Percentiles rank a stretch among this genome's conserved stretches.
phyloP scores from a whole-genome alignment of 2,888 invertebrate species.

The Drosophila formosana region DNA sequence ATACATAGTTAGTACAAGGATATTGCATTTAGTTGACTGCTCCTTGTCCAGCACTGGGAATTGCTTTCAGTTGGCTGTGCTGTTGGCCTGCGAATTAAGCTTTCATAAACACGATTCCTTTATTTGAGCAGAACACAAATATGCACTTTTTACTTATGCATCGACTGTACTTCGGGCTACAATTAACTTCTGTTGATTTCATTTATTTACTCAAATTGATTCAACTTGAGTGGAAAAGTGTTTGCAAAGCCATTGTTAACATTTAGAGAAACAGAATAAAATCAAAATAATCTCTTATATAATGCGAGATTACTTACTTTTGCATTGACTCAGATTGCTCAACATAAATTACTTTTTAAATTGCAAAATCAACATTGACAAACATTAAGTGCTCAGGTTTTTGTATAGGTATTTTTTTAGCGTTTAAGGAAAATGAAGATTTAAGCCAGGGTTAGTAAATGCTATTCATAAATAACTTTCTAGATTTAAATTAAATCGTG shows the following conservation, averaged over 20 bases:
- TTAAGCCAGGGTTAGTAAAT: too few relatives aligned
- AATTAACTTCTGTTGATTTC: background rate
- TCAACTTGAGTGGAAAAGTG: background rate
- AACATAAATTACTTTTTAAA: too few relatives aligned
- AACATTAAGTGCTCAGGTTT: too few relatives aligned
- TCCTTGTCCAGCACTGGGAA: constrained; percentile 22
- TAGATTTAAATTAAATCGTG: too few relatives aligned
- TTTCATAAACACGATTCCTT: constrained; percentile 6
- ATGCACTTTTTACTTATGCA: background rate
- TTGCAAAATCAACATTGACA: too few relatives aligned
- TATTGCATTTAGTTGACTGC: constrained; percentile 33
- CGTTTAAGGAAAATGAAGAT: too few relatives aligned
- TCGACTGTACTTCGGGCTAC: background rate
- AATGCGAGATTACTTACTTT: too few relatives aligned
- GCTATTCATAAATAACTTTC: too few relatives aligned
- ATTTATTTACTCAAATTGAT: background rate
- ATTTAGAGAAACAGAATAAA: background rate
- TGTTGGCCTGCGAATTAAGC: constrained; percentile 8
- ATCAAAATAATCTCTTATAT: too few relatives aligned
- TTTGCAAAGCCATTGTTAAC: background rate
- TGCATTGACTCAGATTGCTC: too few relatives aligned
- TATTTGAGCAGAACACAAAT: background rate
- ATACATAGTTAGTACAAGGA: constrained; percentile 45
- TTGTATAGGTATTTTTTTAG: too few relatives aligned
- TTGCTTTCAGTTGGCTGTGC: constrained; percentile 1